Evolutionary conservation across 2,113 vertebrate genomes (phyloP).

Genomic region (Nycticorax nycticorax): DNA sequence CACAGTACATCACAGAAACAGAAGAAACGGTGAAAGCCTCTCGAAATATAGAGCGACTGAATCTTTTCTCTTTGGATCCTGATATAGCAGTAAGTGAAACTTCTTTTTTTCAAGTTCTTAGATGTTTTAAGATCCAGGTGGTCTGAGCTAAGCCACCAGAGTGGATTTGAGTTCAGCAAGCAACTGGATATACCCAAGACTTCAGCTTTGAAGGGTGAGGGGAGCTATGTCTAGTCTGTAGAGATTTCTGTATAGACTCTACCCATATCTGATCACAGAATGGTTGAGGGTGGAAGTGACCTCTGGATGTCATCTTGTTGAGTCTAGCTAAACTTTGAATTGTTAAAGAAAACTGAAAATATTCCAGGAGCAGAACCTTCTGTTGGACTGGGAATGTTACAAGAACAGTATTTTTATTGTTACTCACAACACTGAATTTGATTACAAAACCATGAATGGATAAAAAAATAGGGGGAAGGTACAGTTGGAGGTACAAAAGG

Average conservation of each 20-base stretch:
- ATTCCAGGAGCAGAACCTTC: not conserved
- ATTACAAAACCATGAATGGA: not conserved
- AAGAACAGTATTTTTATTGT: not conserved
- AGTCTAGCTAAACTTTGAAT: not conserved
- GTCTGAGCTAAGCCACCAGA: not conserved
- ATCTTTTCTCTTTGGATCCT: constrained; percentile 93
- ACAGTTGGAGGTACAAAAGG: not conserved
- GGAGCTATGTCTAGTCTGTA: fast-evolving
- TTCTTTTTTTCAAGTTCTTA: not conserved
- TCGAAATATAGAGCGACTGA: constrained; percentile 86
- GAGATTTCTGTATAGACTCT: not conserved
- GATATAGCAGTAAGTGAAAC: constrained; percentile 86
- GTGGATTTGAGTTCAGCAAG: not conserved
- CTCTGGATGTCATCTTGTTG: not conserved
- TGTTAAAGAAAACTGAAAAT: not conserved
- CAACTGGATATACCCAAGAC: fast-evolving
- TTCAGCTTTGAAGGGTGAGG: not conserved
- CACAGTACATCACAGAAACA: constrained; percentile 92
- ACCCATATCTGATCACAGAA: not conserved
- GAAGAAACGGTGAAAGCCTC: constrained; percentile 87
- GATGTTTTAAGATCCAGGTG: not conserved
- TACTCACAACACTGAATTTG: not conserved
- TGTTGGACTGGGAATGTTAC: not conserved
- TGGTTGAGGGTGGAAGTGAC: not conserved
- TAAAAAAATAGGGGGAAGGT: not conserved